Conservation (phyloP, 2,888 invertebrate species). For the Hetaerina titia region DNA sequence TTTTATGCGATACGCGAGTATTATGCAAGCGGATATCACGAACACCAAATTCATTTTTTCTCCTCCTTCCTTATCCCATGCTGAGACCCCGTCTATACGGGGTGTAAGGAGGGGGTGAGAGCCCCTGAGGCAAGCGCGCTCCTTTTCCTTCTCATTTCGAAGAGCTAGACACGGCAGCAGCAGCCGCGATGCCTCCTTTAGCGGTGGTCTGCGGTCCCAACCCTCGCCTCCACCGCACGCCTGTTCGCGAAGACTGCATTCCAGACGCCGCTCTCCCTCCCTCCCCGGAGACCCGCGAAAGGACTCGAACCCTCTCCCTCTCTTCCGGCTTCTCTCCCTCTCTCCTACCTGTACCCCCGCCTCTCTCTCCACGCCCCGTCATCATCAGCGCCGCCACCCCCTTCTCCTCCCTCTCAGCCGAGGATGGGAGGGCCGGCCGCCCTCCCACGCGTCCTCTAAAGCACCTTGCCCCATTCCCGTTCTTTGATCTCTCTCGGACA, state of each 20-base stretch:
- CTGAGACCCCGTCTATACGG: neutral
- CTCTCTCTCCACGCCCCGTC: neutral
- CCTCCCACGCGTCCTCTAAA: neutral
- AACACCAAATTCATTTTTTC: neutral
- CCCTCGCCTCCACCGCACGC: neutral
- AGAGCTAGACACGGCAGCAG: neutral
- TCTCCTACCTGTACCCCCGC: neutral
- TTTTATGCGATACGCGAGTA: neutral
- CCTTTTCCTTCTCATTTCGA: neutral
- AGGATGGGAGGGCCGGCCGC: neutral
- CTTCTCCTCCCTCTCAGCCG: neutral
- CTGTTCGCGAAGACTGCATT: neutral
- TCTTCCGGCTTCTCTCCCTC: neutral
- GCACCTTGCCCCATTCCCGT: conserved; percentile 26
- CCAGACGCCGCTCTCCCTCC: neutral
- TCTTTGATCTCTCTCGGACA: neutral
- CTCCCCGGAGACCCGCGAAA: neutral
- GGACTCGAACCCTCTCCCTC: neutral
- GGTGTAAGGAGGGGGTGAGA: neutral
- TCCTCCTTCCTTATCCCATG: neutral
- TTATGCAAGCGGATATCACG: neutral
- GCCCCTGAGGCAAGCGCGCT: neutral
- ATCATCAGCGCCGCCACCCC: too few species aligned
- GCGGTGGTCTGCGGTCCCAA: neutral
- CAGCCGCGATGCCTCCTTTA: neutral